Evolutionary conservation across 2,113 vertebrate species (phyloP), one percentile per base, ranked within the genome.

Genomic region (Platichthys flesus): DNA sequence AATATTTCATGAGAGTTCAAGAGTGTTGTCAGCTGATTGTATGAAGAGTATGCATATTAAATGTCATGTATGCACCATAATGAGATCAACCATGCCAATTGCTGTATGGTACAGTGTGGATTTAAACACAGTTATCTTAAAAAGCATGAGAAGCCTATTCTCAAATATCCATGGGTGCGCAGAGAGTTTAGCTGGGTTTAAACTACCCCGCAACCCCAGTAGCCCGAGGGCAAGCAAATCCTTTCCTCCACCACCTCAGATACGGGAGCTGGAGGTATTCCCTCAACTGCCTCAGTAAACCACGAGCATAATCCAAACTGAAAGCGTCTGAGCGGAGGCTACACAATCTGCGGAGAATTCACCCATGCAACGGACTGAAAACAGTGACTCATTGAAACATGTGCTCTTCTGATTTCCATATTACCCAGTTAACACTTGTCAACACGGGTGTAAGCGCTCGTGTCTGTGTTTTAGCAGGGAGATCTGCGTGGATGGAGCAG

Each of bases 331-430:
- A 75, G 75, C 49, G 49, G 67, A 81, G 74, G 76, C 80, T 87
- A 67, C 82, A 83, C 79, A 80, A 81, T 85, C 89, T 88, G 85
- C 76, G 70, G 75, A 85, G 77, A 85, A 87, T 89, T 86, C 81
- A 88, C 81, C 84, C 86, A 62, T 57, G 76, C 89, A 68, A 85
- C 71, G 66, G 42, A 81, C 71, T 72, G 84, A 90, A 88, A 90
- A 89, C 85, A 91, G 58, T 90, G 91, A 92, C 86, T 91, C 91
- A 91, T 87, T 85, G 78, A 54, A 90, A 81, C 91, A 90, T 91
- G 86, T 90, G 90, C 82, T 90, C 71, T 7, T 89, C 87, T 79
- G 75, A 91, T 90, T 92, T 90, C 81, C 88, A 84, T 88, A 88
- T 88, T 88, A 85, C 68, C 84, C 78, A 67, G 67, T 89, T 86